Conservation (phyloP, 2,113 vertebrate genomes). For the Promerops cafer region DNA sequence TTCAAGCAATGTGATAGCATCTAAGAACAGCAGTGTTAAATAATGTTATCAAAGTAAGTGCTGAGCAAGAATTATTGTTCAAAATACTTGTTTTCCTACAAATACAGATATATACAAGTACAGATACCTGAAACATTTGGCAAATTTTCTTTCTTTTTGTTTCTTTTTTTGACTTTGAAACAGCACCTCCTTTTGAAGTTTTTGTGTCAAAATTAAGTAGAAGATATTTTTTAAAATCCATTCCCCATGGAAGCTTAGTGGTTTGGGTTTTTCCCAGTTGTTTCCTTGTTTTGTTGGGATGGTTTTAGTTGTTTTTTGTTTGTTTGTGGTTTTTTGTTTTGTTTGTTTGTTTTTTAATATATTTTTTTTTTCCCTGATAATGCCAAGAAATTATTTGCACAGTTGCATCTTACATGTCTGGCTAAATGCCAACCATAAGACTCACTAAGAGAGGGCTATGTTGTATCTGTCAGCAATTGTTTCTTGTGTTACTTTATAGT, state of each 20-base stretch:
- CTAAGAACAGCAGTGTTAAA: not conserved
- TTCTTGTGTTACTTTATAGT: not conserved
- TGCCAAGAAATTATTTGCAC: not conserved
- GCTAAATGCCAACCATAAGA: not conserved
- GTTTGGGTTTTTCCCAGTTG: not conserved
- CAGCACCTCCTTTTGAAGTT: not conserved
- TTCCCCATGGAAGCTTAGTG: not conserved
- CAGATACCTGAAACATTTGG: not conserved
- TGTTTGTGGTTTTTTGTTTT: not conserved
- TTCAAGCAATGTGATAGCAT: not conserved
- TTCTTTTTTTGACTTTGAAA: not conserved
- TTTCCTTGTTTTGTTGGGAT: not conserved
- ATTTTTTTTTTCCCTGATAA: not conserved
- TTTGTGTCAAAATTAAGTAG: not conserved
- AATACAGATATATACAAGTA: not conserved
- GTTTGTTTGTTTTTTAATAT: too few relatives aligned
- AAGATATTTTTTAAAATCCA: not conserved
- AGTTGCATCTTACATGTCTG: not conserved
- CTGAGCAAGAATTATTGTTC: not conserved
- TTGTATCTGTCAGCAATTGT: not conserved
- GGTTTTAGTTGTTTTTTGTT: fast-evolving
- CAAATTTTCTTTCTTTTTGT: not conserved
- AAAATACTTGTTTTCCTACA: not conserved
- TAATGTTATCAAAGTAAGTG: not conserved
- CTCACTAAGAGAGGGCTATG: not conserved